Evolutionary conservation across 2,113 vertebrate species (phyloP).

Genomic region (Chunga burmeisteri): DNA sequence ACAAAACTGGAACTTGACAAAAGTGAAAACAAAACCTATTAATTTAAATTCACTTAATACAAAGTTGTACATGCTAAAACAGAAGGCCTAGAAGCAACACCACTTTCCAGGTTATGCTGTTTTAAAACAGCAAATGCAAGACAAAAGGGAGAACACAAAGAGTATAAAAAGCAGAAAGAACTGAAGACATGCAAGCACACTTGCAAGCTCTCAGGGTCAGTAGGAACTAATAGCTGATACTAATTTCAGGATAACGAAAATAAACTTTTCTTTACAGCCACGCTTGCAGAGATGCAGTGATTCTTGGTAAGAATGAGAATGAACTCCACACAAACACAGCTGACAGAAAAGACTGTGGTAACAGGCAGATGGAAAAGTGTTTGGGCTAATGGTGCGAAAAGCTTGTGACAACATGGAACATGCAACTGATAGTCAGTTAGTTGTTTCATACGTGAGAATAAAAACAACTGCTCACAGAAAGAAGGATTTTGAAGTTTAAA

Average conservation of each 20-base stretch:
- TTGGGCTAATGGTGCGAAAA: not conserved
- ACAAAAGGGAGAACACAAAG: not conserved
- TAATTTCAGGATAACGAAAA: not conserved
- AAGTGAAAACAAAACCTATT: not conserved
- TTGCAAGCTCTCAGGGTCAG: not conserved
- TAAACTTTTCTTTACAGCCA: not conserved
- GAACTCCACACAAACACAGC: not conserved
- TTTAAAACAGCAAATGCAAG: not conserved
- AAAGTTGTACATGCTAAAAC: not conserved
- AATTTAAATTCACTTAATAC: not conserved
- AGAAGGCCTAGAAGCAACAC: not conserved
- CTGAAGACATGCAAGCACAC: not conserved
- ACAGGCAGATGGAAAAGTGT: not conserved
- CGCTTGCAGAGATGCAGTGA: not conserved
- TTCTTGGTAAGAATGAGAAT: not conserved
- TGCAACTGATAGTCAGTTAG: not conserved
- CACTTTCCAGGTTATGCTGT: accelerated
- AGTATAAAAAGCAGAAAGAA: not conserved
- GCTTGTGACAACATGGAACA: not conserved
- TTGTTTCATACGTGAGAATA: not conserved
- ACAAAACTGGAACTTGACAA: not conserved
- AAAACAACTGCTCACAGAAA: not conserved
- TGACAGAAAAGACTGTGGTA: not conserved
- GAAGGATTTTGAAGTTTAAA: not conserved
- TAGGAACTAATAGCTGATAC: not conserved